Evolutionary conservation across 2,113 vertebrate genomes (phyloP).

Genomic region (Microcebus lehilahytsara): DNA sequence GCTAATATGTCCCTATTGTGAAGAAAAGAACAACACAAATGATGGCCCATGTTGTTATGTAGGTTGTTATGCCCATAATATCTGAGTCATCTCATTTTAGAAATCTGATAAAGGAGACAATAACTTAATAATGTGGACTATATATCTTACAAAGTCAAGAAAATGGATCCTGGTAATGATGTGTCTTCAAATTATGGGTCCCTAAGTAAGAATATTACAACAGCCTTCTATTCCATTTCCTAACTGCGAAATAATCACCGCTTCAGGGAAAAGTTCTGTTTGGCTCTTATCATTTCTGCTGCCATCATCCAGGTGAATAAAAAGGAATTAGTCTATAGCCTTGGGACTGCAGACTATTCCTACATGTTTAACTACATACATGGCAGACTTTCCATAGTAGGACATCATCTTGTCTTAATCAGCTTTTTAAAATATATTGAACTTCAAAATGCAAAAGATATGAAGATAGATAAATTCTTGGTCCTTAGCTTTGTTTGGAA

Average conservation of each 20-base stretch:
- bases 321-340: background rate
- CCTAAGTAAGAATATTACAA: conserved; percentile 60
- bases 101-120: conserved; percentile 64
- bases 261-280: conserved; percentile 25
- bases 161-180: conserved; percentile 57
- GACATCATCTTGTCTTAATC: background rate
- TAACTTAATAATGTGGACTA: conserved; percentile 53
- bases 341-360: background rate
- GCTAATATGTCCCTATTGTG: conserved; percentile 11
- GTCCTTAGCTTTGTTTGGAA: background rate
- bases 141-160: conserved; percentile 63
- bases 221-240: conserved; percentile 39
- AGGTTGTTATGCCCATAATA: conserved; percentile 26
- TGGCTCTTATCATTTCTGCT: background rate
- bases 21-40: conserved; percentile 35
- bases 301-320: background rate
- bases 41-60: background rate
- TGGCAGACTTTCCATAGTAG: background rate
- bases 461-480: background rate
- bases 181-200: conserved; percentile 34
- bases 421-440: background rate
- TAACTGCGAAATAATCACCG: conserved; percentile 46
- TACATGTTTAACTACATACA: background rate
- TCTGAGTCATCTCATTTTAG: conserved; percentile 64
- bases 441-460: background rate